phyloP scores from a whole-genome alignment of 2,888 invertebrate genomes.

The Psylliodes chrysocephalus region DNA sequence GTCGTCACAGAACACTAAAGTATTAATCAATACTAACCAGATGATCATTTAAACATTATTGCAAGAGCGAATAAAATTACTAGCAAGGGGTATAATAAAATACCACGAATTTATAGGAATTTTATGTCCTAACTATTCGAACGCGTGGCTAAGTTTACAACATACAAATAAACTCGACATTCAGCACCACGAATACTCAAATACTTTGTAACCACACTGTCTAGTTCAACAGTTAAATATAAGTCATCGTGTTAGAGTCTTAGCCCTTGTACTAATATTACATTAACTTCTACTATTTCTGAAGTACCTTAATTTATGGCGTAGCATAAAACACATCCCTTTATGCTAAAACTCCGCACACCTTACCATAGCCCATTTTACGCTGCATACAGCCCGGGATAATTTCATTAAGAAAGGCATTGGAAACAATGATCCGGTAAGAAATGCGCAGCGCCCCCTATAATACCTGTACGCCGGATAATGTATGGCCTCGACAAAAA shows the following conservation, averaged over 20 bases:
- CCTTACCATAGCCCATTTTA: conserved; percentile 43
- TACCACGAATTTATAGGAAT: too few relatives aligned
- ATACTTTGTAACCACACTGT: neutral
- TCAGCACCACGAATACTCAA: too few relatives aligned
- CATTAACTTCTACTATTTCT: conserved; percentile 18
- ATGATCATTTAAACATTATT: too few relatives aligned
- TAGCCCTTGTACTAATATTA: conserved; percentile 8
- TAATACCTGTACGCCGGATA: conserved; percentile 47
- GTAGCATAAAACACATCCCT: conserved; percentile 33
- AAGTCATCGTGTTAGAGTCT: neutral
- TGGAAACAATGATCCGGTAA: conserved; percentile 50
- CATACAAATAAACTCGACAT: too few relatives aligned
- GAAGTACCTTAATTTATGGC: conserved; percentile 33
- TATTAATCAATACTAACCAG: too few relatives aligned
- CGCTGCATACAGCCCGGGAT: conserved; percentile 48
- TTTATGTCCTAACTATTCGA: too few relatives aligned
- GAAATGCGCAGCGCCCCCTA: conserved; percentile 45
- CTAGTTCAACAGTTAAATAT: neutral
- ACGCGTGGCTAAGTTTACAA: too few relatives aligned
- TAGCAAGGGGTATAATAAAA: too few relatives aligned
- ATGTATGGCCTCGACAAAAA: conserved; percentile 47
- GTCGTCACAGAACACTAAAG: too few relatives aligned
- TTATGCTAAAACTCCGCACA: conserved; percentile 23
- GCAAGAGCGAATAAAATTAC: too few relatives aligned
- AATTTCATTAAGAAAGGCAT: conserved; percentile 50